Evolutionary conservation across 1,140 invertebrate species (phyloP).

Genomic region (Luehdorfia chinensis): DNA sequence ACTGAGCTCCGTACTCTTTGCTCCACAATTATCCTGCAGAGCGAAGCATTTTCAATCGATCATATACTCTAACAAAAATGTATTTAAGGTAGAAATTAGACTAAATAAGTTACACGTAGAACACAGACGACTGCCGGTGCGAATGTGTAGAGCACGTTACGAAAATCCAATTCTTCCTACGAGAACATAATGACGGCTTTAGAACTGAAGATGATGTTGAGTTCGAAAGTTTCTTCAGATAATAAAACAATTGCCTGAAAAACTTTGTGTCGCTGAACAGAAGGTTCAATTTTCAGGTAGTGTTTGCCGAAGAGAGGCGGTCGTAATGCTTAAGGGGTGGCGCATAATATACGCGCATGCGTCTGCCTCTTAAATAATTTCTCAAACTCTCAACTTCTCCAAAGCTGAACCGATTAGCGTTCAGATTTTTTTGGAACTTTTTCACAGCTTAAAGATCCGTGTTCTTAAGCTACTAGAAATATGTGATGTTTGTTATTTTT

Average conservation of each 20-base stretch:
- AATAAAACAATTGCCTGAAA: conserved; percentile 37
- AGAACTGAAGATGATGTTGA: conserved; percentile 58
- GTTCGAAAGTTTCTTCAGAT: conserved; percentile 50
- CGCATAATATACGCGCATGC: conserved; percentile 70
- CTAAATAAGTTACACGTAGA: conserved; percentile 15
- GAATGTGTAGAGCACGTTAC: conserved; percentile 45
- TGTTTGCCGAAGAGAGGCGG: conserved; percentile 59
- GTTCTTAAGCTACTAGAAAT: no score
- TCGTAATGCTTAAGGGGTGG: conserved; percentile 72
- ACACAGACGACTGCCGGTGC: conserved; percentile 11
- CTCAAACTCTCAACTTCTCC: conserved; percentile 49
- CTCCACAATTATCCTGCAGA: conserved; percentile 46
- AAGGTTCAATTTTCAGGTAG: conserved; percentile 64
- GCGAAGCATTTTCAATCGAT: conserved; percentile 24
- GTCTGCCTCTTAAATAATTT: conserved; percentile 58
- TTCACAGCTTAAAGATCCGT: neutral
- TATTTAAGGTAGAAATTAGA: conserved; percentile 24
- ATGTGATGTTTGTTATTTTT: no score
- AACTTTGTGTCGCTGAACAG: conserved; percentile 44
- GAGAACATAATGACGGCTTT: conserved; percentile 69
- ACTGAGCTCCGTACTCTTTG: conserved; percentile 51
- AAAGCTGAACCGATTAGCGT: conserved; percentile 32
- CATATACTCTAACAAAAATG: conserved; percentile 30
- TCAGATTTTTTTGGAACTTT: conserved; percentile 11
- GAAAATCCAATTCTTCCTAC: conserved; percentile 68